phyloP scores from a whole-genome alignment of 2,113 vertebrate species.

The Tragelaphus scriptus region DNA sequence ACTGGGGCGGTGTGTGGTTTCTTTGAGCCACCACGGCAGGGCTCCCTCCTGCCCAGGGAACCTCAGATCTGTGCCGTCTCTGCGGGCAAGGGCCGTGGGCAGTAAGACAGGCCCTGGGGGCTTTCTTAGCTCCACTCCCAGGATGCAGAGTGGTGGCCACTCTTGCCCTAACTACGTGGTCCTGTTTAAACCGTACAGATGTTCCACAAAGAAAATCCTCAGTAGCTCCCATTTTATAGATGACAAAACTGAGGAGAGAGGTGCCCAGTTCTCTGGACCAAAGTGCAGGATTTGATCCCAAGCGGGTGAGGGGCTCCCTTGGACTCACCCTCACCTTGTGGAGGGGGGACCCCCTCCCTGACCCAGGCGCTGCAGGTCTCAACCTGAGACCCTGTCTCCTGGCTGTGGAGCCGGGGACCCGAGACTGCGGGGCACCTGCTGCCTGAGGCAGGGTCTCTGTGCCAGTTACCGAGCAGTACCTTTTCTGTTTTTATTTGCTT shows the following conservation, averaged over 20 bases:
- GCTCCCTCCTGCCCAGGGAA: not conserved
- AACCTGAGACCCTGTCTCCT: not conserved
- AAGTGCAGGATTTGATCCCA: not conserved
- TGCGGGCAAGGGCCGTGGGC: not conserved
- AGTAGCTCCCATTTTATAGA: not conserved
- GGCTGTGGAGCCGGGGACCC: fast-evolving
- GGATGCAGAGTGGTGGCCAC: fast-evolving
- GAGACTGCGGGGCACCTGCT: fast-evolving
- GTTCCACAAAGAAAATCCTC: not conserved
- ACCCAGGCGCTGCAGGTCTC: not conserved
- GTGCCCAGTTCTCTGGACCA: not conserved
- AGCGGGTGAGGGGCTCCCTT: no score
- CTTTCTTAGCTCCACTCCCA: not conserved
- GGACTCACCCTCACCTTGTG: not conserved
- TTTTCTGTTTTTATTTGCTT: not conserved
- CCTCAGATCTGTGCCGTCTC: fast-evolving
- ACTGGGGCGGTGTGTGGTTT: not conserved
- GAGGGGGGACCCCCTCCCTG: fast-evolving
- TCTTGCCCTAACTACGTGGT: fast-evolving
- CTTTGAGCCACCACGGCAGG: not conserved
- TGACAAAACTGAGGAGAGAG: not conserved
- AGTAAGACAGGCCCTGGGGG: not conserved
- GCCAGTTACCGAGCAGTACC: fast-evolving
- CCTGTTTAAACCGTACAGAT: not conserved
- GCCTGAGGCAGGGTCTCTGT: not conserved